Evolutionary conservation across 2,888 invertebrate genomes (phyloP), one percentile per base, ranked within the genome.

Genomic region (Siphonodentalium dalli): DNA sequence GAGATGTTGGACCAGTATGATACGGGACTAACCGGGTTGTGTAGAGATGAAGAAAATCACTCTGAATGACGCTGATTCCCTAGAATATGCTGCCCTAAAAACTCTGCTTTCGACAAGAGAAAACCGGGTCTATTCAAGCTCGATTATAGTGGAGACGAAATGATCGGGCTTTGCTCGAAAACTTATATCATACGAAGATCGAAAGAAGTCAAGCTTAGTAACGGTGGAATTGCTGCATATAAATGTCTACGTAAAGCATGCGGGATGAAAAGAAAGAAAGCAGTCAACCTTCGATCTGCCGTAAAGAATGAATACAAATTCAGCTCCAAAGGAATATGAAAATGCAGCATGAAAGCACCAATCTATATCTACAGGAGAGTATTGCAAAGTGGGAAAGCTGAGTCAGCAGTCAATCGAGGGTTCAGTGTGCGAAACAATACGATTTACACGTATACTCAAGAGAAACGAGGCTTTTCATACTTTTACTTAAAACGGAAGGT

Each of bases 351-450:
- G 8, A 34, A 29, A 38, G 40, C 27, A n/a, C 54, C 54, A n/a
- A 29, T 54, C 21, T 7, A 6, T 3, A 54, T 15, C 23, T 54
- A 49, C 31, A 21, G 38, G 24, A 13, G 26, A 1, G 49, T 55
- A 15, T 21, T 55, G 26, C 21, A 24, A n/a, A 40, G 38, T 11
- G 35, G 29, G 11, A 44, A 45, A 27, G 21, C 54, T 4, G 2
- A 27, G 2, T 15, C 38, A 18, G 54, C 40, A 23, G 6, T 8
- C 2, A 49, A 55, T 29, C 15, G 35, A 13, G 39, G 49, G 27
- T 55, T 54, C 41, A 27, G 55, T 2, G 55, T 50, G 21, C 39
- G 55, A 39, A 49, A 55, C 34, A 55, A 55, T 26, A 42, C 37
- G 4, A 39, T 55, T 15, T 55, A 29, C 31, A 40, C 21, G 11